These are phyloP conservation scores for Bryconaethiops microstoma DNA, from an alignment of 2,797 vertebrate species.

Conservation along the genomic window DNA sequence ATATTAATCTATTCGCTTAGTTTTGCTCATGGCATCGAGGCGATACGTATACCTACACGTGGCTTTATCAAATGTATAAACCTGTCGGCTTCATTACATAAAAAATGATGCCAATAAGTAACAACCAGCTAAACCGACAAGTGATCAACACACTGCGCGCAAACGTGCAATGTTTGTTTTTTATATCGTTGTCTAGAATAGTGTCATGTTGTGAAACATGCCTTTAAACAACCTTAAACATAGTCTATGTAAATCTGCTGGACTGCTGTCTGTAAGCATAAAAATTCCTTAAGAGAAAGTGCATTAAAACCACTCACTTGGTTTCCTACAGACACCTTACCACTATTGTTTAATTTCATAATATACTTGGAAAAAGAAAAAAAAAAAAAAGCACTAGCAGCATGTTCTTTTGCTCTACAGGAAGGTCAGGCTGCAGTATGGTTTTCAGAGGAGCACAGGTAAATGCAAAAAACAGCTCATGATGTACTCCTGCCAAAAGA, in stretches of 20 bases:
- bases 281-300: slow-evolving; percentile 38
- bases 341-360: slow-evolving; percentile 24
- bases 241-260: not conserved
- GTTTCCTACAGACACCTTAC: slow-evolving; percentile 11
- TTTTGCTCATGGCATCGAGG: not conserved
- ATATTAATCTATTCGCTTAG: not conserved
- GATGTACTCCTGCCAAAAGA: slow-evolving; percentile 8
- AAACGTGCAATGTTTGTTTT: too few relatives aligned
- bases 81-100: not conserved
- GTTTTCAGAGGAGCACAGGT: slow-evolving; percentile 2
- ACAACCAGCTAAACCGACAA: slow-evolving; percentile 8
- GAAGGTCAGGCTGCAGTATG: slow-evolving; percentile 19
- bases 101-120: not conserved
- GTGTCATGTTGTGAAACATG: slow-evolving; percentile 9
- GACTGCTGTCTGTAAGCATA: not conserved
- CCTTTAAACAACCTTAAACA: slow-evolving; percentile 25
- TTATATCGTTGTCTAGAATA: not conserved
- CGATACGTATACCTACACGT: not conserved
- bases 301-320: slow-evolving; percentile 33
- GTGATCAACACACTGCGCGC: not conserved
- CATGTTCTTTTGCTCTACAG: slow-evolving; percentile 31
- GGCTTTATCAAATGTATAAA: not conserved
- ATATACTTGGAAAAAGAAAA: slow-evolving; percentile 9
- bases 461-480: not conserved
- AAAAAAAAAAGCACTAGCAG: slow-evolving; percentile 25